phyloP scores from a whole-genome alignment of 2,797 vertebrate species.

The Garrulus glandarius region DNA sequence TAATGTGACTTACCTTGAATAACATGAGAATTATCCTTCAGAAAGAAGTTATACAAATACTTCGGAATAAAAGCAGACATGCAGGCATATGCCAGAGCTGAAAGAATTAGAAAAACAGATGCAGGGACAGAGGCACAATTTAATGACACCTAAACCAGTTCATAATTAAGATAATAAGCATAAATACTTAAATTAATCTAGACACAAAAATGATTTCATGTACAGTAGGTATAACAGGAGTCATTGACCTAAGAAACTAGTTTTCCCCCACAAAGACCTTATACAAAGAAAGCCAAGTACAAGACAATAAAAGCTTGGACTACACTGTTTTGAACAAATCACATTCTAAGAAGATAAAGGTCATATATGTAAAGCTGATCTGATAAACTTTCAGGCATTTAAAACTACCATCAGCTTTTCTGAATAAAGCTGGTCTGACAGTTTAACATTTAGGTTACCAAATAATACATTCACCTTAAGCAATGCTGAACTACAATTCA shows the following conservation, averaged over 20 bases:
- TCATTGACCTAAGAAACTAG: not conserved
- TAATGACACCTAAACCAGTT: not conserved
- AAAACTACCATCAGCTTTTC: not conserved
- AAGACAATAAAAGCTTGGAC: not conserved
- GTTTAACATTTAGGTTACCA: not conserved
- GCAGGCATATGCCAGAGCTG: slow-evolving; percentile 95
- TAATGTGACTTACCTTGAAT: slow-evolving; percentile 88
- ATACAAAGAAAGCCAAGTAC: not conserved
- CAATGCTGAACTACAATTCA: not conserved
- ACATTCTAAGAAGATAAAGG: not conserved
- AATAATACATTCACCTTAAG: not conserved
- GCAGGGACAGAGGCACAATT: not conserved
- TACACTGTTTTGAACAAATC: not conserved
- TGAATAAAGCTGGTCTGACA: not conserved
- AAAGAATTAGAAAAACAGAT: slow-evolving; percentile 14
- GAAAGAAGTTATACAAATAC: slow-evolving; percentile 97
- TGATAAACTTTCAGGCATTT: not conserved
- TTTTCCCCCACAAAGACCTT: not conserved
- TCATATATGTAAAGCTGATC: not conserved
- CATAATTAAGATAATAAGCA: not conserved
- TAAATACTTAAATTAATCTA: not conserved
- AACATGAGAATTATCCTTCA: slow-evolving; percentile 99
- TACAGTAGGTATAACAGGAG: not conserved
- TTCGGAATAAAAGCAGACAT: slow-evolving; percentile 99
- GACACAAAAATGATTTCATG: not conserved